A percentile compares a stretch with the other conserved stretches of the same genome.
phyloP scores from a whole-genome alignment of 2,888 invertebrate genomes.

The Caenorhabditis zanzibari region DNA sequence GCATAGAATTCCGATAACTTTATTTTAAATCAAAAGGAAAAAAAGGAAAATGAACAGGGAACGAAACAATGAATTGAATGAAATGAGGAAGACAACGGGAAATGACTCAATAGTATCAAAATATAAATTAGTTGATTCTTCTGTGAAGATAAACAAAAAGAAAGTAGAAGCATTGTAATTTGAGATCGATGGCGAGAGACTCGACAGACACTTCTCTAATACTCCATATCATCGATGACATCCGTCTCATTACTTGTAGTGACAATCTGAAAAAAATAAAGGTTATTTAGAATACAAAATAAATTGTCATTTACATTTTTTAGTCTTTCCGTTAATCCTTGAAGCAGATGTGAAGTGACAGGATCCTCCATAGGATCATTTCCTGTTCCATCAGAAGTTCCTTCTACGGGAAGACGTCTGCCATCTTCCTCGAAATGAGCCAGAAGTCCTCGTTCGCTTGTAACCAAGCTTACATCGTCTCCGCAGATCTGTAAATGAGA shows the following conservation, averaged over 20 bases:
- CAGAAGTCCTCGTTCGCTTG: constrained; percentile 41
- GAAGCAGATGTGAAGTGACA: constrained; percentile 64
- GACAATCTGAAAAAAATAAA: constrained; percentile 36
- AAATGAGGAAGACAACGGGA: constrained; percentile 25
- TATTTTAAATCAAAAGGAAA: not conserved
- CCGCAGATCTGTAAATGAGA: constrained; percentile 67
- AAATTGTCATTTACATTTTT: constrained; percentile 29
- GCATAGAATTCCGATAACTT: not conserved
- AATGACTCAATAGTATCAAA: not conserved
- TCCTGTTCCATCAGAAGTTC: constrained; percentile 31
- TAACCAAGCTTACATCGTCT: constrained; percentile 61
- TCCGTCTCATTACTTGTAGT: constrained; percentile 29
- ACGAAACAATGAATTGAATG: not conserved
- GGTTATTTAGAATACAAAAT: not conserved
- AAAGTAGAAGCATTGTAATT: constrained; percentile 39
- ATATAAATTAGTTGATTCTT: constrained; percentile 28
- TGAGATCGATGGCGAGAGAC: constrained; percentile 37
- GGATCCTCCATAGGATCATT: constrained; percentile 65
- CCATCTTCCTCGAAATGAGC: constrained; percentile 65
- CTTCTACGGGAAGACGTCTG: constrained; percentile 54
- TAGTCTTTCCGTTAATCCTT: constrained; percentile 64
- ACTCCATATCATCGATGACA: constrained; percentile 54
- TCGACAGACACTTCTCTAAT: constrained; percentile 23
- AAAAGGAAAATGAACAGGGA: not conserved
- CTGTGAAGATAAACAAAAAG: constrained; percentile 42